Conservation (phyloP, 2,888 invertebrate genomes). For the Agrochola lychnidis region DNA sequence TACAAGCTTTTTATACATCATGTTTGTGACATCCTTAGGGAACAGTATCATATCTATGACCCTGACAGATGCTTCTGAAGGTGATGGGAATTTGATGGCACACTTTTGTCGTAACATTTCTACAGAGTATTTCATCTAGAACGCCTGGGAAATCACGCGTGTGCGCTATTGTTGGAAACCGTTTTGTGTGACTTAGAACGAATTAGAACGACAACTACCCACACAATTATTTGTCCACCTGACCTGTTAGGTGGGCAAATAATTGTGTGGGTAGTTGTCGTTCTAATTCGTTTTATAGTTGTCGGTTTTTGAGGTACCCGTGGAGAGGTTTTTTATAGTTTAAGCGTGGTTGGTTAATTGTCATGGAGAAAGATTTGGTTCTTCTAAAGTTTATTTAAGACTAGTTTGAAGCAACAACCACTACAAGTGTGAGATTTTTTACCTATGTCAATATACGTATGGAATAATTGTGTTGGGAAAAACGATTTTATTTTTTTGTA, state of each 20-base stretch:
- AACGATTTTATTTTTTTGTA: too few relatives aligned
- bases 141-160: constrained; percentile 53
- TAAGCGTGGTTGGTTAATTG: too few relatives aligned
- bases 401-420: not conserved
- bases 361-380: not conserved
- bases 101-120: constrained; percentile 35
- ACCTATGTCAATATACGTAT: too few relatives aligned
- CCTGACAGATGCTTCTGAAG: constrained; percentile 63
- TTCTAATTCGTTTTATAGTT: not conserved
- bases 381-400: not conserved
- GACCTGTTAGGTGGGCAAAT: not conserved
- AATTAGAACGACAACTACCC: not conserved
- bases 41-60: constrained; percentile 55
- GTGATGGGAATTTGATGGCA: constrained; percentile 63
- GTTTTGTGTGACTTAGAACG: constrained; percentile 17
- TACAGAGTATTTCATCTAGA: constrained; percentile 33
- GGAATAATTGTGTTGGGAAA: too few relatives aligned
- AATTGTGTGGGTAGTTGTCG: not conserved
- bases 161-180: constrained; percentile 12
- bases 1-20: not conserved
- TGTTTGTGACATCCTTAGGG: constrained; percentile 55
- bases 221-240: too few relatives aligned
- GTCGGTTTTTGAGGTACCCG: not conserved
- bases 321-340: too few relatives aligned
- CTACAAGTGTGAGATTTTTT: too few relatives aligned